These are phyloP conservation scores for Sesamia inferens DNA, from an alignment of 2,888 invertebrate species.

Conservation along the genomic window DNA sequence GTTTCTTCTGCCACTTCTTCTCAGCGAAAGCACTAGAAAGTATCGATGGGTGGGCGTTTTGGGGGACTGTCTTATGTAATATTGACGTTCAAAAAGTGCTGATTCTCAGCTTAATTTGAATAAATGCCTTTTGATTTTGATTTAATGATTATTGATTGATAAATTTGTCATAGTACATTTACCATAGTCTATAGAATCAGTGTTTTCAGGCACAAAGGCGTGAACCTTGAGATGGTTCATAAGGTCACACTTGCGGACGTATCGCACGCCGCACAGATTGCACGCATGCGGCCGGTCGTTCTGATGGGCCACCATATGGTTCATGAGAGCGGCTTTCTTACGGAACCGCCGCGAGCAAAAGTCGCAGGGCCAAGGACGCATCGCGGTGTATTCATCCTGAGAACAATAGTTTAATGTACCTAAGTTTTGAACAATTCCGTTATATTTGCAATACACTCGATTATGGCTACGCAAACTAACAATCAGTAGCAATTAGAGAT, in stretches of 20 bases:
- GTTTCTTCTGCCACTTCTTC: too few relatives aligned
- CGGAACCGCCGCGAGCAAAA: conserved; percentile 96
- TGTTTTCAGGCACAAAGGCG: conserved; percentile 93
- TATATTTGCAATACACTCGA: too few relatives aligned
- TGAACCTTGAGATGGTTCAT: conserved; percentile 96
- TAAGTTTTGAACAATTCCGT: not conserved
- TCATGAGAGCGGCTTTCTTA: conserved; percentile 95
- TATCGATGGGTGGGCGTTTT: too few relatives aligned
- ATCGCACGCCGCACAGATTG: conserved; percentile 95
- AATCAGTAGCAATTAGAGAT: too few relatives aligned
- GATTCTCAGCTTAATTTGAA: too few relatives aligned
- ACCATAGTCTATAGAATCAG: conserved; percentile 90
- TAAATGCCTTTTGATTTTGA: too few relatives aligned
- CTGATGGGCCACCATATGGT: conserved; percentile 96
- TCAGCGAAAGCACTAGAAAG: too few relatives aligned
- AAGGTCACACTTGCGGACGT: conserved; percentile 94
- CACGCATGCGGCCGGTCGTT: conserved; percentile 95
- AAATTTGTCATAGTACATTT: conserved; percentile 50
- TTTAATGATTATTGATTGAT: not conserved
- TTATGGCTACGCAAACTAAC: too few relatives aligned
- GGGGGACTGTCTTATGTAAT: too few relatives aligned
- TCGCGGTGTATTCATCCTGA: conserved; percentile 92
- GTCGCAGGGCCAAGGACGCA: conserved; percentile 95
- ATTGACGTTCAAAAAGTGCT: too few relatives aligned
- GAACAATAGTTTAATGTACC: conserved; percentile 1